A percentile compares a stretch with the other conserved stretches of the same genome.
Evolutionary conservation across 2,888 invertebrate genomes (phyloP).

Genomic region (Diarsia dahlii): DNA sequence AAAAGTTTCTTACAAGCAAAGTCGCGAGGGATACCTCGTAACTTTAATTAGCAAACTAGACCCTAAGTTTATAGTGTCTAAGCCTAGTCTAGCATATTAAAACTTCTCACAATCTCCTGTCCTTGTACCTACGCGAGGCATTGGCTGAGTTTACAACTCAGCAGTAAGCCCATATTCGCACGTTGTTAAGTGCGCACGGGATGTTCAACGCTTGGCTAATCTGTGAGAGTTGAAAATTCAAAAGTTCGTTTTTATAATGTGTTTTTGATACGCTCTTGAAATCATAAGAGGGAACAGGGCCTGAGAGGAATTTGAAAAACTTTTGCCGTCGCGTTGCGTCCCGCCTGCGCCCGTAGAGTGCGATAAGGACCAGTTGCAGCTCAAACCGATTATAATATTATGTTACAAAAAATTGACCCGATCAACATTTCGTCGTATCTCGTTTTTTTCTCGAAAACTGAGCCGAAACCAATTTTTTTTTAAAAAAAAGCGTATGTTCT

Average conservation of each 20-base stretch:
- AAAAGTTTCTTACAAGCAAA: conserved; percentile 36
- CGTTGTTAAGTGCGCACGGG: background rate
- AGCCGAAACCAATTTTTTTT: too few species aligned
- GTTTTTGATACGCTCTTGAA: background rate
- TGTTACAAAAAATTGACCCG: too few species aligned
- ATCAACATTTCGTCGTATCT: too few species aligned
- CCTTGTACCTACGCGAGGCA: conserved; percentile 4
- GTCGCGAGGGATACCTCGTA: conserved; percentile 1
- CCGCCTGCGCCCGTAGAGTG: too few species aligned
- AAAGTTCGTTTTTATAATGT: background rate
- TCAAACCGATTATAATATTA: too few species aligned
- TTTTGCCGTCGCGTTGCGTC: too few species aligned
- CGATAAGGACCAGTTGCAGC: too few species aligned
- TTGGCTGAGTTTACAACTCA: conserved; percentile 6
- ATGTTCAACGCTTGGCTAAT: background rate
- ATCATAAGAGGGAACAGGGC: too few species aligned
- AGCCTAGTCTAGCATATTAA: conserved; percentile 28
- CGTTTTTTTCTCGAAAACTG: too few species aligned
- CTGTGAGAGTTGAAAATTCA: background rate
- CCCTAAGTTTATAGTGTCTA: conserved; percentile 4
- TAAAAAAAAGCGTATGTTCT: too few species aligned
- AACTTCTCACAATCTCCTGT: conserved; percentile 26
- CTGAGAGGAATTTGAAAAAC: too few species aligned
- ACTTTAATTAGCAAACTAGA: conserved; percentile 31
- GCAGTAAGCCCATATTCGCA: background rate